Evolutionary conservation across 92 coral and sea anemone species (phyloP).

Genomic region (Diadumene lineata): DNA sequence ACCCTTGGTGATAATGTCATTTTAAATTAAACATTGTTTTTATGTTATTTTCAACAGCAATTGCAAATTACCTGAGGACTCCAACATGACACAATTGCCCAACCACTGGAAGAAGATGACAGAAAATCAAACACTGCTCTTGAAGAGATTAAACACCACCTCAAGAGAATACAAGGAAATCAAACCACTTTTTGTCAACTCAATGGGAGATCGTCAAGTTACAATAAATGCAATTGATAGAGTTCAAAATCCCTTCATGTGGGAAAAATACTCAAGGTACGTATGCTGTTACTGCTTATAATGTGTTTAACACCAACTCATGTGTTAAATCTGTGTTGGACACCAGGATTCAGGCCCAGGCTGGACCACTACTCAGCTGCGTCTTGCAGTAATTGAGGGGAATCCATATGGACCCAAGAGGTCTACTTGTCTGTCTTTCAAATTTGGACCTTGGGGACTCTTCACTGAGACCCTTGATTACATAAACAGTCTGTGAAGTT

Average conservation of each 20-base stretch:
- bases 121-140: constrained; percentile 24
- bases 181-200: constrained; percentile 19
- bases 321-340: too few species aligned
- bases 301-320: not conserved
- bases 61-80: constrained; percentile 4
- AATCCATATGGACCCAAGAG: too few species aligned
- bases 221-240: constrained; percentile 44
- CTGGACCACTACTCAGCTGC: too few species aligned
- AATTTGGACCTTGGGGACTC: too few species aligned
- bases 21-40: too few species aligned
- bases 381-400: too few species aligned
- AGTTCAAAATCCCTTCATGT: constrained; percentile 67
- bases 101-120: constrained; percentile 42
- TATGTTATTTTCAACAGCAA: not conserved
- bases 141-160: constrained; percentile 15
- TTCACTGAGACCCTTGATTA: too few species aligned
- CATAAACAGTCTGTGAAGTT: too few species aligned
- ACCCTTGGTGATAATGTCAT: too few species aligned
- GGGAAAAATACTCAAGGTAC: constrained; percentile 61
- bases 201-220: constrained; percentile 39
- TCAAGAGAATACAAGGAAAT: constrained; percentile 44
- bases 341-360: too few species aligned
- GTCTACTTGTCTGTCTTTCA: too few species aligned
- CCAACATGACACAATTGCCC: constrained; percentile 24
- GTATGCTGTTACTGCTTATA: not conserved